Conservation (phyloP, 2,797 vertebrate genomes). For the Lindbergichthys nudifrons region DNA sequence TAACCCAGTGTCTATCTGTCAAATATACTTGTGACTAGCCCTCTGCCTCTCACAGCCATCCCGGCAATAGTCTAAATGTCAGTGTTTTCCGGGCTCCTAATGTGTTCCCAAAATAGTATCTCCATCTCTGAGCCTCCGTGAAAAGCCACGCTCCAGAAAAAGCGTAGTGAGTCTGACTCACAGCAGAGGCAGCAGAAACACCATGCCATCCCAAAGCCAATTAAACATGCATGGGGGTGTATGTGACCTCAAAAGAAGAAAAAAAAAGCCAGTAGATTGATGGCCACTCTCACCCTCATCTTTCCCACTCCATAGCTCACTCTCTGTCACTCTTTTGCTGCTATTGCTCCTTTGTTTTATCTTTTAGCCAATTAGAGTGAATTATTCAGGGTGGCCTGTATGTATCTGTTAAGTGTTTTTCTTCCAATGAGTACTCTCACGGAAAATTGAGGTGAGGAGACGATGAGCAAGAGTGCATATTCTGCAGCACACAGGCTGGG, state of each 20-base stretch:
- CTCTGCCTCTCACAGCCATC: conserved; percentile 54
- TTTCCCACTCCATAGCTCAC: conserved; percentile 43
- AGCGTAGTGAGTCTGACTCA: conserved; percentile 71
- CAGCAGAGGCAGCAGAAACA: conserved; percentile 74
- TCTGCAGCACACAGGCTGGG: conserved; percentile 23
- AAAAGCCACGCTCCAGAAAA: conserved; percentile 69
- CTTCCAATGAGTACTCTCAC: conserved; percentile 57
- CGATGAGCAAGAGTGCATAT: conserved; percentile 48
- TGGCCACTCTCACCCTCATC: conserved; percentile 43
- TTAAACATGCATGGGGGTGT: conserved; percentile 79
- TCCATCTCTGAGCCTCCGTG: conserved; percentile 66
- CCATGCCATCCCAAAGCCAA: conserved; percentile 75
- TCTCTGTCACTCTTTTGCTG: conserved; percentile 44
- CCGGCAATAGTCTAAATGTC: conserved; percentile 76
- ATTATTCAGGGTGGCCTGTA: conserved; percentile 68
- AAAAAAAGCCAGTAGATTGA: conserved; percentile 35
- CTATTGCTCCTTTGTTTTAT: neutral
- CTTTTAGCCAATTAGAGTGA: conserved; percentile 70
- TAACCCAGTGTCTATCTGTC: conserved; percentile 53
- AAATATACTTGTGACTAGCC: conserved; percentile 55
- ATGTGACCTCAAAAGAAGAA: conserved; percentile 67
- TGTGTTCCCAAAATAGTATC: conserved; percentile 78
- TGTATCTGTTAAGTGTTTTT: conserved; percentile 75
- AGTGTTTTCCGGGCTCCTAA: conserved; percentile 78
- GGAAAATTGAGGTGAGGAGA: conserved; percentile 71